Base-by-base conservation (phyloP, 1,140 invertebrate genomes). In the Dendrolimus punctatus region DNA sequence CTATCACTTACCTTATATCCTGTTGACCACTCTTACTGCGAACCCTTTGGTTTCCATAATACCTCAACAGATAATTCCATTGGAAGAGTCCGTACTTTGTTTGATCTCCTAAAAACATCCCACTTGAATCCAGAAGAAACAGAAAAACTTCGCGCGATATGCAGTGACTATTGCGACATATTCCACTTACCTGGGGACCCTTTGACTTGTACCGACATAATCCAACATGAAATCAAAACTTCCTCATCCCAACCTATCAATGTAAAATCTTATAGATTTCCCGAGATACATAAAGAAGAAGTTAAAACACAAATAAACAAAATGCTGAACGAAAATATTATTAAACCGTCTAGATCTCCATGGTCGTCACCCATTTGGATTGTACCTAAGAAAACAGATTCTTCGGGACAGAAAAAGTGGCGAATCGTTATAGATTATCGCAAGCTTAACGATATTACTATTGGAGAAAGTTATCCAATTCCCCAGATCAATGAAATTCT, bases 241-340 rank as follows among this genome's bases (percentile, higher is more conserved):
- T 46, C 40, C 4, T 47, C 42, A 5, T 53, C 55, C 6, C 8
- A 46, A 4, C 64, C 53, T 6, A 46, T 60, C 0, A 40, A 58
- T 51, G 56, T 43, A 0, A 66, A 66, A 65, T 60, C 58, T 5
- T 87, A 86, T 56, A 53, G 74, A 42, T 80, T 70, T 44, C 79
- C 79, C 8, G 57, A 72, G 40, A 38, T 63, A 5, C 72, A 80
- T 39, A 71, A 72, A 51, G 53, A 63, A 9, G 80, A 85, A 68
- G 64, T 81, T 8, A 50, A 74, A 10, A 66, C 57, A 6, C 76
- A 80, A 66, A 67, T 80, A 37, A 50, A 64, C 4, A 64, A 79
- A 54, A 73, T 75, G 69, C 45, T 80, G 8, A 44, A 68, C 9
- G 56, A 75, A 42, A 55, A 62, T 39, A 73, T 82, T 39, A 78